phyloP scores from a whole-genome alignment of 1,140 invertebrate genomes.

The Nasonia vitripennis region DNA sequence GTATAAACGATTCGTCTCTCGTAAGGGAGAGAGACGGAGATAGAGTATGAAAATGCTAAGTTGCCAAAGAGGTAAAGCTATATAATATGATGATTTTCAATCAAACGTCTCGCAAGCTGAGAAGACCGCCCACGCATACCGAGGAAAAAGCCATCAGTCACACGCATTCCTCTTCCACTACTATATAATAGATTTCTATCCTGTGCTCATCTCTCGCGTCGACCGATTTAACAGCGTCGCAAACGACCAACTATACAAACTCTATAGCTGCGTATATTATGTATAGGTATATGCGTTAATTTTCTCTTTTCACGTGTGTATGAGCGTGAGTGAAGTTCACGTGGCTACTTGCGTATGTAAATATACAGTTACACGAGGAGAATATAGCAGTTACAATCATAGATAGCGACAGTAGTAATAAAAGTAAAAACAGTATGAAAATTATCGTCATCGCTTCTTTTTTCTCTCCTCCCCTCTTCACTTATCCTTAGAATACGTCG shows the following conservation, averaged over 20 bases:
- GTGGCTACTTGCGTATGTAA: conserved; percentile 30
- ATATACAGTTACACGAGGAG: conserved; percentile 59
- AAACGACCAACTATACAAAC: conserved; percentile 10
- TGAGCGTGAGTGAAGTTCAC: no score
- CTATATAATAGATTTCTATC: not conserved
- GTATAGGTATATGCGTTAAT: not conserved
- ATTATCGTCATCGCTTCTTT: conserved; percentile 63
- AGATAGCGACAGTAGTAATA: conserved; percentile 66
- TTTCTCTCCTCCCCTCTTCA: not conserved
- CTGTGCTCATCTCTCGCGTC: not conserved
- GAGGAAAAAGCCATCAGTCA: not conserved
- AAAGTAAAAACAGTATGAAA: conserved; percentile 72
- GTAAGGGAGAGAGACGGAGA: not conserved
- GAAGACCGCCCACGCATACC: not conserved
- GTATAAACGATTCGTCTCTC: not conserved
- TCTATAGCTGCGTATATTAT: not conserved
- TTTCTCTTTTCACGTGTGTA: not conserved
- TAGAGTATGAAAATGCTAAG: not conserved
- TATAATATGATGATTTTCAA: not conserved
- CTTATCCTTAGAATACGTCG: conserved; percentile 56
- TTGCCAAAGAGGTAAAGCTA: not conserved
- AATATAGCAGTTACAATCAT: conserved; percentile 64
- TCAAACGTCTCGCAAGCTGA: not conserved
- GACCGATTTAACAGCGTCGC: not conserved
- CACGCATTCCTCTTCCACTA: no score